A percentile compares a stretch with the other conserved stretches of the same genome.
These are phyloP conservation scores for Phyto melanocephala DNA, from an alignment of 2,888 invertebrate genomes.

Conservation along the genomic window DNA sequence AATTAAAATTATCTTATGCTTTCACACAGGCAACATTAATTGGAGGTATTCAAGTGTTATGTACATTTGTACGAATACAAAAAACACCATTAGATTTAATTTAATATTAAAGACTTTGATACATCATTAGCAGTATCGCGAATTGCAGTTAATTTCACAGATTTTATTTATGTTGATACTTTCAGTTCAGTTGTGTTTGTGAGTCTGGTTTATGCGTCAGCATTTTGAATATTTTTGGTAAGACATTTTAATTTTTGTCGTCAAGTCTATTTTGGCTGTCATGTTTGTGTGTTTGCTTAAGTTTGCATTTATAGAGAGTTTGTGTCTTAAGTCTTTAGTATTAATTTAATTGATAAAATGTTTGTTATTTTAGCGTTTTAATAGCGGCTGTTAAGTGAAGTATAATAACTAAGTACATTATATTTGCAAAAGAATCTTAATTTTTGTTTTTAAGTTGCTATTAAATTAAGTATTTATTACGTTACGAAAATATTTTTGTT, in stretches of 20 bases:
- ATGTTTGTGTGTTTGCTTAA: constrained; percentile 26
- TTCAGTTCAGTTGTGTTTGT: background rate
- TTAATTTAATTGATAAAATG: constrained; percentile 54
- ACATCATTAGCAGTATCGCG: constrained; percentile 17
- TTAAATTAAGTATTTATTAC: constrained; percentile 42
- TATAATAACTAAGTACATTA: background rate
- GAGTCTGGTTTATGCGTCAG: constrained; percentile 9
- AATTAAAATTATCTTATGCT: too few species aligned
- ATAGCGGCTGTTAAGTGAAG: background rate
- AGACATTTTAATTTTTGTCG: constrained; percentile 28
- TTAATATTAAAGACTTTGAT: constrained; percentile 23
- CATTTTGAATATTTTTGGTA: constrained; percentile 3
- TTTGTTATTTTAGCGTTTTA: constrained; percentile 9
- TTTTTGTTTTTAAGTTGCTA: background rate
- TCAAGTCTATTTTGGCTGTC: constrained; percentile 18
- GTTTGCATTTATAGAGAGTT: constrained; percentile 64
- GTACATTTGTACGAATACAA: background rate
- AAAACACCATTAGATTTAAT: constrained; percentile 7
- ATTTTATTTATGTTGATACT: constrained; percentile 28
- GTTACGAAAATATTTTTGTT: constrained; percentile 21
- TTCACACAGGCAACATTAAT: too few species aligned
- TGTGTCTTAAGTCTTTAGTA: constrained; percentile 75
- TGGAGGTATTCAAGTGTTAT: constrained; percentile 22
- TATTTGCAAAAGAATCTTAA: background rate
- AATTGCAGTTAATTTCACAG: constrained; percentile 44